phyloP scores from a whole-genome alignment of 92 coral and sea anemone genomes.

The Phenganax stokvisi region DNA sequence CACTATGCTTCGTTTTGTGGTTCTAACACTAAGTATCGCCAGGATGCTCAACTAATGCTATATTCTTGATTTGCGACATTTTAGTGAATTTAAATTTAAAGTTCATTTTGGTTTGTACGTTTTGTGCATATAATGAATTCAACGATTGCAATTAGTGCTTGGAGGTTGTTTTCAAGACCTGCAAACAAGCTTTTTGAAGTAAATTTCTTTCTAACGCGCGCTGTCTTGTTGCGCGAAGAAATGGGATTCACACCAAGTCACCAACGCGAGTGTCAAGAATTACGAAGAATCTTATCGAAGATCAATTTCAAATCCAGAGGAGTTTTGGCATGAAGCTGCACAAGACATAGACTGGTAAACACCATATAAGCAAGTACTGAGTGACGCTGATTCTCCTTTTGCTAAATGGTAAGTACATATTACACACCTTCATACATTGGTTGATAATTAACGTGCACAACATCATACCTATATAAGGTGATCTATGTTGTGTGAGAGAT shows the following conservation, averaged over 20 bases:
- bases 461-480: too few relatives aligned
- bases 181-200: neutral
- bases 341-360: conserved; percentile 85
- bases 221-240: neutral
- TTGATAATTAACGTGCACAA: too few relatives aligned
- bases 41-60: too few relatives aligned
- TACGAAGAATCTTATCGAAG: conserved; percentile 76
- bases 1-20: too few relatives aligned
- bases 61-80: too few relatives aligned
- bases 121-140: too few relatives aligned
- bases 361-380: conserved; percentile 66
- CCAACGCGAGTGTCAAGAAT: neutral
- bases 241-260: conserved; percentile 4
- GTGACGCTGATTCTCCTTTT: conserved; percentile 75
- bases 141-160: too few relatives aligned
- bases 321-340: conserved; percentile 71
- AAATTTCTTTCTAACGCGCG: neutral
- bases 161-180: neutral
- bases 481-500: too few relatives aligned
- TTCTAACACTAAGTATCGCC: too few relatives aligned
- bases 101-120: too few relatives aligned
- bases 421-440: too few relatives aligned
- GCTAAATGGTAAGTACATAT: conserved; percentile 65
- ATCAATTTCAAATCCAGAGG: conserved; percentile 67
- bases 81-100: too few relatives aligned